Conservation (phyloP, 2,888 invertebrate species). For the Trichogramma evanescens region DNA sequence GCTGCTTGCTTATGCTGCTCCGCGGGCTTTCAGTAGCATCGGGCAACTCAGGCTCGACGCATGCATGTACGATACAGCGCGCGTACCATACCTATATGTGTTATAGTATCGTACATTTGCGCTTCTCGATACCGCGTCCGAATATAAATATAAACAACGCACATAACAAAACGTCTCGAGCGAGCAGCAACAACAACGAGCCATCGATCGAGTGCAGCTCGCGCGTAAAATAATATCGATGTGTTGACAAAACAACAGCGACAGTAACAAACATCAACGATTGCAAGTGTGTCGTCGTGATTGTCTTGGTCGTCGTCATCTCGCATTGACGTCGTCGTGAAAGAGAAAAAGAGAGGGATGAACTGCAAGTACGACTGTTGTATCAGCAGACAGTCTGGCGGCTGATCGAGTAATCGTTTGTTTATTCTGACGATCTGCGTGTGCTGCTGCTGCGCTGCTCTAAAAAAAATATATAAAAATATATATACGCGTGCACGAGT, state of each 20-base stretch:
- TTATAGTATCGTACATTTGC: neutral
- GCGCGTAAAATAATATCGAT: neutral
- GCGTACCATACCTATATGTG: slow-evolving; percentile 11
- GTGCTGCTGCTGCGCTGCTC: neutral
- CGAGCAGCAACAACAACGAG: neutral
- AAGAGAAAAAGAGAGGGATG: neutral
- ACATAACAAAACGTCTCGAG: neutral
- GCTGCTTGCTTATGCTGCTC: neutral
- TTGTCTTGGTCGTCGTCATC: neutral
- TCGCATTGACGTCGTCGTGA: neutral
- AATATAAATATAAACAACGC: neutral
- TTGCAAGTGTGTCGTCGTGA: neutral
- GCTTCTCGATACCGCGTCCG: neutral
- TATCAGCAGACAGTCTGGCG: no score
- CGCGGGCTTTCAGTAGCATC: slow-evolving; percentile 28
- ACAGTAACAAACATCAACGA: neutral
- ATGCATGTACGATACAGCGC: slow-evolving; percentile 25
- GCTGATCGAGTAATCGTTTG: neutral
- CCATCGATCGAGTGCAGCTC: neutral
- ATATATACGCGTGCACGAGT: no score
- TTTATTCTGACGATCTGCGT: neutral
- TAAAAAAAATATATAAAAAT: no score
- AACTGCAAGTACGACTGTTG: neutral
- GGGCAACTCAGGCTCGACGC: slow-evolving; percentile 28
- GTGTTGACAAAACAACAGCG: neutral